Evolutionary conservation across 2,888 invertebrate genomes (phyloP).

Genomic region (Hemicrepidius hirtus): DNA sequence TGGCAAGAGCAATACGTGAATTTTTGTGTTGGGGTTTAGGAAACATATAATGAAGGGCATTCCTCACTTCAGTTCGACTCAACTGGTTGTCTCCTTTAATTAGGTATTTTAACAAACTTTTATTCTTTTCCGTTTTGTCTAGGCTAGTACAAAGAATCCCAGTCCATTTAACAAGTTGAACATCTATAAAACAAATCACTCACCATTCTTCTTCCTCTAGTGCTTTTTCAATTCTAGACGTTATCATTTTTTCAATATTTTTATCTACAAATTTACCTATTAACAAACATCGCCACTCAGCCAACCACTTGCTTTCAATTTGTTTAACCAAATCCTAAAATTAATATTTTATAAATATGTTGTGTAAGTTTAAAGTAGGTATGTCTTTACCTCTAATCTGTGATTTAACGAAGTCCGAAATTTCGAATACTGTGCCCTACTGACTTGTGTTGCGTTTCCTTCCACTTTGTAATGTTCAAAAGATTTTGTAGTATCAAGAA

Average conservation of each 20-base stretch:
- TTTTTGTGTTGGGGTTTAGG: conserved; percentile 67
- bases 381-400: conserved; percentile 50
- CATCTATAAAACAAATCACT: conserved; percentile 36
- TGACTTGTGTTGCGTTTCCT: conserved; percentile 54
- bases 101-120: conserved; percentile 71
- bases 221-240: conserved; percentile 72
- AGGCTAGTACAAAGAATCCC: conserved; percentile 48
- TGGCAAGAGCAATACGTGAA: conserved; percentile 71
- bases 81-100: conserved; percentile 69
- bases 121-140: conserved; percentile 62
- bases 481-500: conserved; percentile 59
- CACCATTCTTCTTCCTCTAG: conserved; percentile 43
- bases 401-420: conserved; percentile 46
- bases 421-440: conserved; percentile 58
- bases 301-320: conserved; percentile 78
- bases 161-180: neutral
- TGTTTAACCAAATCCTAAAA: conserved; percentile 76
- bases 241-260: conserved; percentile 70
- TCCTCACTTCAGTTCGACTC: conserved; percentile 69
- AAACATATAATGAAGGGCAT: conserved; percentile 69
- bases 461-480: conserved; percentile 47
- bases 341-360: conserved; percentile 25
- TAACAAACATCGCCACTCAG: conserved; percentile 78
- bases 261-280: conserved; percentile 76
- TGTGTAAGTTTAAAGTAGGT: neutral